phyloP scores from a whole-genome alignment of 1,140 invertebrate genomes.

The Lerema accius region DNA sequence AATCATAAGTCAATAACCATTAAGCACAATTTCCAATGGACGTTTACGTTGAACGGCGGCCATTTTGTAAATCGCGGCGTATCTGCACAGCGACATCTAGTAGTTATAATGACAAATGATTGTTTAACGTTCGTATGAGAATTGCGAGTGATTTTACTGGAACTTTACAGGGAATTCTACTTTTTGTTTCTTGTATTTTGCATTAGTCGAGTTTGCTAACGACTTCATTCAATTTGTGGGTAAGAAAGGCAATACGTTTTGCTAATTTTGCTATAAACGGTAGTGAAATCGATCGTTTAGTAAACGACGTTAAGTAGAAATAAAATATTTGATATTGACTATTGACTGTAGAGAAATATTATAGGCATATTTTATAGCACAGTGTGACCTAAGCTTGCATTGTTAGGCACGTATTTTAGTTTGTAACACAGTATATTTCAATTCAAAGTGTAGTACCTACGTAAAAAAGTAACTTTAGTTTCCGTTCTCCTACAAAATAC shows the following conservation, averaged over 20 bases:
- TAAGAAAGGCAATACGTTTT: not conserved
- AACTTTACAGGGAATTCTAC: constrained; percentile 1
- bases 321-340: too few relatives aligned
- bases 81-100: constrained; percentile 51
- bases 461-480: too few relatives aligned
- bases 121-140: constrained; percentile 28
- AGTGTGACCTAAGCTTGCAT: too few relatives aligned
- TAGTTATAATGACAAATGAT: constrained; percentile 60
- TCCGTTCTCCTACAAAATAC: too few relatives aligned
- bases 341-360: too few relatives aligned
- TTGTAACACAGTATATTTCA: too few relatives aligned
- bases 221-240: constrained; percentile 6
- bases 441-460: too few relatives aligned
- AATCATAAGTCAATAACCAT: too few relatives aligned
- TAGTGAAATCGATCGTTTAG: not conserved
- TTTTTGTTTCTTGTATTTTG: constrained; percentile 6
- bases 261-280: too few relatives aligned
- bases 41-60: constrained; percentile 15
- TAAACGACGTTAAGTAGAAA: too few relatives aligned
- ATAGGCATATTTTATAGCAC: too few relatives aligned
- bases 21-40: constrained; percentile 21
- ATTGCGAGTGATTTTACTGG: constrained; percentile 34
- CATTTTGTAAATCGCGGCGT: constrained; percentile 40
- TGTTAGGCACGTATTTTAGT: too few relatives aligned
- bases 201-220: constrained; percentile 5